phyloP scores from a whole-genome alignment of 2,797 vertebrate species.

The Hipposideros larvatus region DNA sequence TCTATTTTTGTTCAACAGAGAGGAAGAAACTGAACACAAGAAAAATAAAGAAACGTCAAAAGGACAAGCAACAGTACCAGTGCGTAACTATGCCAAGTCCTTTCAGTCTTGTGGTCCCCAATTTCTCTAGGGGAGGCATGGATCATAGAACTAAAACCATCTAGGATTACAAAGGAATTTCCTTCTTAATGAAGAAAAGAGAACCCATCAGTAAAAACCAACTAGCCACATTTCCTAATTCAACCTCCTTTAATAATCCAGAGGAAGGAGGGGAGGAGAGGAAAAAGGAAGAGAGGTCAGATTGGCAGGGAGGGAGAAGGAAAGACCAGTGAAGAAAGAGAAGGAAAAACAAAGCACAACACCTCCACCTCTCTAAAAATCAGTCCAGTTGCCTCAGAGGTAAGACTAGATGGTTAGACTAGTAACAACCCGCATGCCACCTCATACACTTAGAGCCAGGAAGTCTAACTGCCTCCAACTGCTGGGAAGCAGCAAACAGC shows the following conservation, averaged over 20 bases:
- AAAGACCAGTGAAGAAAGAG: not conserved
- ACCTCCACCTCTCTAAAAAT: not conserved
- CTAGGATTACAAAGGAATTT: not conserved
- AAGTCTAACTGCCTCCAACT: conserved; percentile 68
- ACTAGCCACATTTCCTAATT: not conserved
- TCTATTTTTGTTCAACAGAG: not conserved
- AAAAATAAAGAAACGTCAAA: not conserved
- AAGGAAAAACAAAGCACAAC: not conserved
- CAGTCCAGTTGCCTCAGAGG: not conserved
- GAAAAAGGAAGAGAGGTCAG: not conserved
- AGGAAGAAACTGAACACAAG: conserved; percentile 2
- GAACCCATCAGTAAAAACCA: conserved; percentile 1
- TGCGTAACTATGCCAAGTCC: not conserved
- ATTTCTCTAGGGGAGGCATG: not conserved
- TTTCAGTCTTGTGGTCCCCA: not conserved
- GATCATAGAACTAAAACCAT: not conserved
- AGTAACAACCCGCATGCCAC: not conserved
- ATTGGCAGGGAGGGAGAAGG: too few species aligned
- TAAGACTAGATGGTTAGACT: conserved; percentile 19
- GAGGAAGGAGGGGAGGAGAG: not conserved
- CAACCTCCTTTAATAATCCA: not conserved
- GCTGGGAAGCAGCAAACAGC: conserved; percentile 73
- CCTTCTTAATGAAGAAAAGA: conserved; percentile 11
- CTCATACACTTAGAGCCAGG: not conserved
- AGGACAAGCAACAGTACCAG: not conserved